phyloP scores from a whole-genome alignment of 2,797 vertebrate genomes.

The Poecilia picta region DNA sequence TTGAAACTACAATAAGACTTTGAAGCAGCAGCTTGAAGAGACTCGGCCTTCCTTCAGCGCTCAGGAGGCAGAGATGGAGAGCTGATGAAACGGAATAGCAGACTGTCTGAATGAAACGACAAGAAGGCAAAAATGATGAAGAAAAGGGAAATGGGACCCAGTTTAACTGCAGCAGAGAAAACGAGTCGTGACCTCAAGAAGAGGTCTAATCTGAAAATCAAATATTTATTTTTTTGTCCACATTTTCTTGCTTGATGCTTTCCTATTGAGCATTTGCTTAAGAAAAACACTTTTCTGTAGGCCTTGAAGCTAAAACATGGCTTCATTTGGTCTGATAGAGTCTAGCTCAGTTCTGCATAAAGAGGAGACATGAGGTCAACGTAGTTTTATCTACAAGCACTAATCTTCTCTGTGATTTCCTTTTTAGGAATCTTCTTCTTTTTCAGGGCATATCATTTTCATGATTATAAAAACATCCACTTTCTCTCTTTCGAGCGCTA shows the following conservation, averaged over 20 bases:
- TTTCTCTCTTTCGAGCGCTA: background rate
- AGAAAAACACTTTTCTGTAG: background rate
- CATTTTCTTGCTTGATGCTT: background rate
- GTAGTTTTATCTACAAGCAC: background rate
- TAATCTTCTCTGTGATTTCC: background rate
- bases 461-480: background rate
- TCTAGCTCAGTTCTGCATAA: background rate
- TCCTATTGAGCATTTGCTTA: background rate
- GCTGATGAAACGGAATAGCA: slow-evolving; percentile 56
- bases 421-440: background rate
- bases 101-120: slow-evolving; percentile 39
- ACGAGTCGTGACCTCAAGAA: background rate
- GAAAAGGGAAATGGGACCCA: background rate
- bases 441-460: background rate
- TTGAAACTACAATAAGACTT: slow-evolving; percentile 24
- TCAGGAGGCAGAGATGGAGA: slow-evolving; percentile 13
- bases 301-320: background rate
- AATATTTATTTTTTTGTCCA: background rate
- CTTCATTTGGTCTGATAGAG: background rate
- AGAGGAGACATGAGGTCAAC: background rate
- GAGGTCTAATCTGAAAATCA: background rate
- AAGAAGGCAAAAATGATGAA: background rate
- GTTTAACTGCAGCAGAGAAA: background rate
- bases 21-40: slow-evolving; percentile 28
- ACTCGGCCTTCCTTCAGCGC: background rate